Conservation (phyloP, 1,140 invertebrate genomes). For the Cyphomyrmex costatus region DNA sequence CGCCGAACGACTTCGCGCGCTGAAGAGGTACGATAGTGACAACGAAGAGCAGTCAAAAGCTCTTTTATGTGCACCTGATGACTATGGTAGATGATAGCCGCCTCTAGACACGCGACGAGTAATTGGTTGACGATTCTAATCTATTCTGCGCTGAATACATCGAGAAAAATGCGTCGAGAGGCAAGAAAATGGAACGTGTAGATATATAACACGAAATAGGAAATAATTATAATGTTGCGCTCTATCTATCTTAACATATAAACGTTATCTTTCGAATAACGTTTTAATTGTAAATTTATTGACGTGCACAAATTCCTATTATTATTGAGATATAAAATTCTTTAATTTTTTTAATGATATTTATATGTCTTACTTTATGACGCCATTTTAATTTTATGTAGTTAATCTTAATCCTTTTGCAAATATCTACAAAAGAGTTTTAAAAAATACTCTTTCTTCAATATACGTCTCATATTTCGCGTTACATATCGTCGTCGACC, state of each 20-base stretch:
- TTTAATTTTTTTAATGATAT: neutral
- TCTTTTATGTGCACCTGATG: constrained; percentile 55
- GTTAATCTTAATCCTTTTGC: neutral
- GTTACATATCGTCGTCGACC: neutral
- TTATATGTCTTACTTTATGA: neutral
- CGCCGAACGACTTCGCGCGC: constrained; percentile 62
- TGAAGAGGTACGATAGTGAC: constrained; percentile 66
- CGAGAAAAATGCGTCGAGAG: constrained; percentile 37
- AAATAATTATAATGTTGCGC: constrained; percentile 6
- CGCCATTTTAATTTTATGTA: neutral
- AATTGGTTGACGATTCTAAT: constrained; percentile 58
- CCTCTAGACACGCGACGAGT: constrained; percentile 53
- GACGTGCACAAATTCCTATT: too few species aligned
- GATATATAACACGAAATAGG: constrained; percentile 21
- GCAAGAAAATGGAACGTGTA: neutral
- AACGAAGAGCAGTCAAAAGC: constrained; percentile 63
- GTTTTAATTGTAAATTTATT: neutral
- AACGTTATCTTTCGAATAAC: constrained; percentile 10
- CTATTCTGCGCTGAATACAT: constrained; percentile 48
- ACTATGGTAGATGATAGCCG: constrained; percentile 58
- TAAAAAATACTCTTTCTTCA: neutral
- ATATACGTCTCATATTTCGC: neutral
- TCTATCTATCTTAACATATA: neutral
- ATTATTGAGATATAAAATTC: too few species aligned
- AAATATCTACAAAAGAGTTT: neutral